These are phyloP conservation scores for Neomicropteryx cornuta DNA, from an alignment of 1,140 invertebrate genomes.

Conservation along the genomic window DNA sequence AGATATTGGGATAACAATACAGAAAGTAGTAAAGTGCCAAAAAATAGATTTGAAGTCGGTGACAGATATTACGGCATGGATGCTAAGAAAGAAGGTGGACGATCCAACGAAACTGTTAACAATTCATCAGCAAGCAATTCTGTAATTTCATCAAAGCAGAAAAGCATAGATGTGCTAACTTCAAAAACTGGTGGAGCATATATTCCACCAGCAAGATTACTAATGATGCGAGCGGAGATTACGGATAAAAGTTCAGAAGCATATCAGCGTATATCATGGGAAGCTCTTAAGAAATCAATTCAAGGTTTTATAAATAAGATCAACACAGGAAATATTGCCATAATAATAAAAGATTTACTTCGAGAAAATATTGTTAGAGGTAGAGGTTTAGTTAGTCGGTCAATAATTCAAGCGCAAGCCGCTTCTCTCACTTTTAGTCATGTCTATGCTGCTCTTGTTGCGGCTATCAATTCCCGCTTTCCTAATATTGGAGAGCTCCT, in stretches of 20 bases:
- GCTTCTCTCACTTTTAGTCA: slow-evolving; percentile 96
- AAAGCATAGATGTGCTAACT: slow-evolving; percentile 63
- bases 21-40: no score
- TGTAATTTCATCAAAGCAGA: no score
- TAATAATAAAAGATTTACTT: slow-evolving; percentile 85
- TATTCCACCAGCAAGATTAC: slow-evolving; percentile 92
- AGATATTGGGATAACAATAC: no score
- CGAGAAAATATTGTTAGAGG: slow-evolving; percentile 95
- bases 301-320: slow-evolving; percentile 98
- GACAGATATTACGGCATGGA: no score
- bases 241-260: slow-evolving; percentile 85
- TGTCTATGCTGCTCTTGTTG: slow-evolving; percentile 89
- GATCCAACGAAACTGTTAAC: no score
- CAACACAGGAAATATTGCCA: slow-evolving; percentile 88
- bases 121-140: no score
- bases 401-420: slow-evolving; percentile 93
- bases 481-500: slow-evolving; percentile 94
- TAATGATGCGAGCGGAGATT: slow-evolving; percentile 89
- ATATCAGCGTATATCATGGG: slow-evolving; percentile 96
- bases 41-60: no score
- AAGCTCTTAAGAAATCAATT: slow-evolving; percentile 98
- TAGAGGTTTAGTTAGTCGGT: slow-evolving; percentile 79
- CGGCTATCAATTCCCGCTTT: slow-evolving; percentile 96
- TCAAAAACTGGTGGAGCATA: slow-evolving; percentile 93
- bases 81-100: no score